A percentile compares a stretch with the other conserved stretches of the same genome.
These are phyloP conservation scores for Callopanchax toddi DNA, from an alignment of 2,113 vertebrate genomes.

Conservation along the genomic window DNA sequence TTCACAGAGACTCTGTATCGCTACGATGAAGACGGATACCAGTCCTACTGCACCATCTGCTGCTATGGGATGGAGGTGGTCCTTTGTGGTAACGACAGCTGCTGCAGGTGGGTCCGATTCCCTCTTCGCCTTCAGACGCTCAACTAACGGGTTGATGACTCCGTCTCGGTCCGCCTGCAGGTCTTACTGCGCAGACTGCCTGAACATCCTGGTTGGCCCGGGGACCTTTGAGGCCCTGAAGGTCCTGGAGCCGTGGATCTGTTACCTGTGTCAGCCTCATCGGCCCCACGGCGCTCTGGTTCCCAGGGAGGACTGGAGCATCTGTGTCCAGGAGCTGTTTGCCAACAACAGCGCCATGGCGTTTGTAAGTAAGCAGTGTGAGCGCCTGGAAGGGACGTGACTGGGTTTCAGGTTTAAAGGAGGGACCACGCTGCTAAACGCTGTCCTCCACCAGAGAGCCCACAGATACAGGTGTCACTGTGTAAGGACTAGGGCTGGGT, in stretches of 20 bases:
- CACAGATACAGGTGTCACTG: no score
- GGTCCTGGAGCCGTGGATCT: conserved; percentile 90
- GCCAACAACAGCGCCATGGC: conserved; percentile 86
- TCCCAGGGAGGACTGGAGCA: conserved; percentile 89
- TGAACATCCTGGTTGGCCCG: conserved; percentile 86
- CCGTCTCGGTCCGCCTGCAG: conserved; percentile 60
- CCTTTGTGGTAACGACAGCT: conserved; percentile 88
- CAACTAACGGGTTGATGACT: background rate
- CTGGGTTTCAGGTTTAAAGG: no score
- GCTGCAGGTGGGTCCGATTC: conserved; percentile 84
- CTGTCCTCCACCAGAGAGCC: no score
- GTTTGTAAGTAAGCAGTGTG: conserved; percentile 81
- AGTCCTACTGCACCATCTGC: conserved; percentile 94
- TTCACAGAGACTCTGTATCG: conserved; percentile 90
- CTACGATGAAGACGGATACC: conserved; percentile 93
- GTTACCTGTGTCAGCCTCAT: conserved; percentile 89
- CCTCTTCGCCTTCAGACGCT: no score
- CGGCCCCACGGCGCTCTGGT: conserved; percentile 77
- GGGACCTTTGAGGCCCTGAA: conserved; percentile 81
- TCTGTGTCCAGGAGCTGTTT: conserved; percentile 88
- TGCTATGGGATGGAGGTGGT: conserved; percentile 91
- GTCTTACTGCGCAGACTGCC: conserved; percentile 90
- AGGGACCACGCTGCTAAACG: no score
- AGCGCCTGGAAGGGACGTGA: no score
- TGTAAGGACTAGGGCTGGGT: no score